A percentile compares a stretch with the other conserved stretches of the same genome.
Evolutionary conservation across 2,797 vertebrate genomes (phyloP).

Genomic region (Oreochromis mossambicus): DNA sequence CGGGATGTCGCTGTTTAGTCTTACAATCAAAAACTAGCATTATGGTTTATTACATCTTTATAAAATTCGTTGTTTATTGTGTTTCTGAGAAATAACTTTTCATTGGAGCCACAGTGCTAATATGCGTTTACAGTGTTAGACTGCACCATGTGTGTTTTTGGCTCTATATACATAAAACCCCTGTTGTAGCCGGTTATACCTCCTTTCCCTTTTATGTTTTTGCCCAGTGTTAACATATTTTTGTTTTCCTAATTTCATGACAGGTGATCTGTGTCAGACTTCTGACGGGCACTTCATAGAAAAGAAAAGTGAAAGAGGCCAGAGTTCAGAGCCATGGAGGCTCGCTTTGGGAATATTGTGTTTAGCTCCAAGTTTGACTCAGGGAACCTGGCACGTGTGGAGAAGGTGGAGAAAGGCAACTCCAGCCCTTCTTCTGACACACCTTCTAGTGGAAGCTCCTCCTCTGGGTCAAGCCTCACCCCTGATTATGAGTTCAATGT

Average conservation of each 20-base stretch:
- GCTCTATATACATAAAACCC: neutral
- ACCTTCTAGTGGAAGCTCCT: conserved; percentile 18
- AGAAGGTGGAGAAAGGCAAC: conserved; percentile 78
- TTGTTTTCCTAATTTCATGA: neutral
- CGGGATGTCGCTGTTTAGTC: conserved; percentile 33
- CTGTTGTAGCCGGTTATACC: neutral
- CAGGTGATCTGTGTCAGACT: conserved; percentile 15
- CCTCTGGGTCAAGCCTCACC: conserved; percentile 33
- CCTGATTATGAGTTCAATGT: conserved; percentile 92
- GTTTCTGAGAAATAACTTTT: neutral
- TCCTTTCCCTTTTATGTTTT: neutral
- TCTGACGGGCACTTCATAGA: neutral
- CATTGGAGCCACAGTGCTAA: too few species aligned
- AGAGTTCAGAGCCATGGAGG: conserved; percentile 79
- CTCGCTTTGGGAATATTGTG: conserved; percentile 86
- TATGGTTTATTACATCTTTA: neutral
- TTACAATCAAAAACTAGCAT: neutral
- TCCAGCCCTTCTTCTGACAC: conserved; percentile 65
- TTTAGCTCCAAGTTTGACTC: conserved; percentile 97
- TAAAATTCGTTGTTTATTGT: neutral
- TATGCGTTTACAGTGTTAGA: too few species aligned
- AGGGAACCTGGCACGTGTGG: conserved; percentile 89
- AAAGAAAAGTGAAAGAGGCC: neutral
- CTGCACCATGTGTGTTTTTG: neutral
- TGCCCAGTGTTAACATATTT: neutral